Evolutionary conservation across 2,888 invertebrate species (phyloP), one percentile per base, ranked within the genome.

Genomic region (Cryptosula pallasiana): DNA sequence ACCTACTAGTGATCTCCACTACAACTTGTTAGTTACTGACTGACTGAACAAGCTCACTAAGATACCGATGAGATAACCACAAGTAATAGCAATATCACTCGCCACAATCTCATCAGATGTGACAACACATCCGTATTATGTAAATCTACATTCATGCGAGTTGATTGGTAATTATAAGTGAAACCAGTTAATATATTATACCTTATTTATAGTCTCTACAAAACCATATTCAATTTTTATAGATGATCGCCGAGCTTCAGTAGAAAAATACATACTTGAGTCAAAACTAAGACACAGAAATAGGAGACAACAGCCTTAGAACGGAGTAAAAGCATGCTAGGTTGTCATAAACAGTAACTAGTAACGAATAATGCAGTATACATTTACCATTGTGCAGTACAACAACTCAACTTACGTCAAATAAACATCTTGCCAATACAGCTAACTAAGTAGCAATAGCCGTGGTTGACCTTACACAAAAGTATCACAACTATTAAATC

Each of bases 401-500:
- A 45, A 45, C 5, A 20, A 45, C 9, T 13, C 5, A 13, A 45
- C 45, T 45, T 45, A 45, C 45, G 45, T 45, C 45, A 45, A 45
- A 45, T 45, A 45, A 45, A 5, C 5, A 20, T 5, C 9, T 45
- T 13, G 45, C 45, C 20, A 13, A 45, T 13, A 45, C 20, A 20
- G 20, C 45, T 20, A 45, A 20, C 45, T 13, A 45, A 45, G 9
- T 45, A 5, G 5, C 45, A 45, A 45, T 45, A 20, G 20, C 45
- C 32, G 32, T 32, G 13, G 32, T 63, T 63, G 13, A 63, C 63
- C 32, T 63, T 63, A 34, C 20, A 63, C 63, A 63, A 63, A 63
- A 32, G 63, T 63, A 63, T 63, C 63, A 63, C 25, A 63, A 63
- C 63, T 63, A 63, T 63, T 63, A 63, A 63, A 63, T 63, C 63